Evolutionary conservation across 2,113 vertebrate genomes (phyloP).

Genomic region (Corvus hawaiiensis): DNA sequence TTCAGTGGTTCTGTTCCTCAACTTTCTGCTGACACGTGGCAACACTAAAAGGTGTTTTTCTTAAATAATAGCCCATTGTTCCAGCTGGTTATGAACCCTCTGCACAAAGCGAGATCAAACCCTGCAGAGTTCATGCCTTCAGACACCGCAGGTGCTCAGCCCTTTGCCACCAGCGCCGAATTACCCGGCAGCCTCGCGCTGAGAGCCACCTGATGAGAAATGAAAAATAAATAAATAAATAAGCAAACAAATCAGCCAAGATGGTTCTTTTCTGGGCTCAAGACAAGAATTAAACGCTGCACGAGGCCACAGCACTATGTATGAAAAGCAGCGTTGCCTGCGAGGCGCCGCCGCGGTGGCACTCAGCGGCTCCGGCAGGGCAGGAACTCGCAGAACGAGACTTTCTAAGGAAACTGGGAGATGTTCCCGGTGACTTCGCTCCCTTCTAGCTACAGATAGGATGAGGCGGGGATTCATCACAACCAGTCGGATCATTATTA

Average conservation of each 20-base stretch:
- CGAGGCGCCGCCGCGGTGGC: background rate
- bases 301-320: background rate
- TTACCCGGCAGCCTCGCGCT: background rate
- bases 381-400: slow-evolving; percentile 4
- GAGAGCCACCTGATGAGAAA: background rate
- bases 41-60: slow-evolving; percentile 18
- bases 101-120: background rate
- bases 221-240: background rate
- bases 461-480: background rate
- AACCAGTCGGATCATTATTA: slow-evolving; percentile 1
- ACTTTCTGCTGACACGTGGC: slow-evolving; percentile 11
- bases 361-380: background rate
- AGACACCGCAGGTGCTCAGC: background rate
- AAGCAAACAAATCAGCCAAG: background rate
- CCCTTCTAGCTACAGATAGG: slow-evolving; percentile 59
- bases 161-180: background rate
- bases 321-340: slow-evolving; percentile 33
- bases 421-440: slow-evolving; percentile 6
- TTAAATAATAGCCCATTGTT: background rate
- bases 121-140: background rate
- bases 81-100: background rate
- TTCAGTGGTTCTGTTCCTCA: background rate
- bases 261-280: background rate
- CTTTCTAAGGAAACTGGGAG: slow-evolving; percentile 52
- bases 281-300: background rate